Conservation (phyloP, 2,797 vertebrate species). For the Ctenosaura bakeri region DNA sequence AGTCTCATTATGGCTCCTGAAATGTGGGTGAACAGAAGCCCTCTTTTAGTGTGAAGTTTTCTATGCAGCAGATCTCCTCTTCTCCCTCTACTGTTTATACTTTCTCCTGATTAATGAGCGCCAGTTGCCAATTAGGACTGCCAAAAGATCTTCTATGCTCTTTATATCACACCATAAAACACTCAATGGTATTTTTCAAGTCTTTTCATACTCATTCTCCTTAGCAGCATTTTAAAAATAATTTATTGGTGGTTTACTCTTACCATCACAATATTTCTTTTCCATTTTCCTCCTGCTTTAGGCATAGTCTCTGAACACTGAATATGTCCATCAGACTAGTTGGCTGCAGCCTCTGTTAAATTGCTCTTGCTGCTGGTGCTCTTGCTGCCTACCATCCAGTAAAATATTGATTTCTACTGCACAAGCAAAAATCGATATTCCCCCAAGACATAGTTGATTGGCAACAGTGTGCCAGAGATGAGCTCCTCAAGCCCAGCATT, state of each 20-base stretch:
- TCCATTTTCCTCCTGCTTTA: constrained; percentile 40
- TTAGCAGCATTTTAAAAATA: constrained; percentile 42
- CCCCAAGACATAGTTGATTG: constrained; percentile 50
- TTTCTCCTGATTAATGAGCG: constrained; percentile 49
- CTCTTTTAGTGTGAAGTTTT: constrained; percentile 57
- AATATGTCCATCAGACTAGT: constrained; percentile 19
- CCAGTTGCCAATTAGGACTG: constrained; percentile 59
- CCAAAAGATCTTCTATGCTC: constrained; percentile 64
- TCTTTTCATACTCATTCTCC: constrained; percentile 43
- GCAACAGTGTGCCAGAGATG: constrained; percentile 50
- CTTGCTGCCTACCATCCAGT: constrained; percentile 50
- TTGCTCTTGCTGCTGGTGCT: constrained; percentile 45
- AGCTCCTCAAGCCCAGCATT: constrained; percentile 22
- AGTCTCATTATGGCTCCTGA: constrained; percentile 44
- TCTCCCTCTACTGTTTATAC: constrained; percentile 40
- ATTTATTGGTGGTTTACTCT: constrained; percentile 63
- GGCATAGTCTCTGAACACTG: constrained; percentile 41
- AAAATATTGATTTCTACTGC: constrained; percentile 66
- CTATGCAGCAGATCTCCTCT: constrained; percentile 49
- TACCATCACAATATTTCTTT: constrained; percentile 63
- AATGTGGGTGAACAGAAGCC: constrained; percentile 38
- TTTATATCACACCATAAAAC: constrained; percentile 68
- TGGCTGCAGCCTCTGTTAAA: constrained; percentile 52
- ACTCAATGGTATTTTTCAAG: constrained; percentile 9
- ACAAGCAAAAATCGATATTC: constrained; percentile 48